Conservation (phyloP, 2,797 vertebrate genomes). For the Onychomys arenicola region DNA sequence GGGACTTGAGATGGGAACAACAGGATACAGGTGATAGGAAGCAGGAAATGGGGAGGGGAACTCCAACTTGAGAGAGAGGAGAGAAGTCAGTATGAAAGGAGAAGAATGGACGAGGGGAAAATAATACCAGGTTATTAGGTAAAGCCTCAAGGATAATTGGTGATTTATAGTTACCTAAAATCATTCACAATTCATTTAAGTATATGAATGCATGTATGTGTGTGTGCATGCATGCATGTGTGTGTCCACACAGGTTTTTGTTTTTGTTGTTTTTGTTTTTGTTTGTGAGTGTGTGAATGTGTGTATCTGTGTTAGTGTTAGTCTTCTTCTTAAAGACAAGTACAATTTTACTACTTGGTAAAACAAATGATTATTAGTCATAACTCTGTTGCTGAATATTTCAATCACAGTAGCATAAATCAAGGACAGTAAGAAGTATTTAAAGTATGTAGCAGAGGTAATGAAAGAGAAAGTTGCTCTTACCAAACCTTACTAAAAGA, state of each 20-base stretch:
- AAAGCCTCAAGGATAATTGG: neutral
- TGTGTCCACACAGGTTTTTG: neutral
- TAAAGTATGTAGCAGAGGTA: neutral
- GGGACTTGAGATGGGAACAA: neutral
- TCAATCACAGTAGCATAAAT: neutral
- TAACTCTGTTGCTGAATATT: neutral
- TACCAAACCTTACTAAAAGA: neutral
- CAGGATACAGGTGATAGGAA: neutral
- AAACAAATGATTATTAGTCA: neutral
- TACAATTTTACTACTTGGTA: neutral
- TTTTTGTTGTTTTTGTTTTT: too few relatives aligned
- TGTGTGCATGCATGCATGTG: neutral
- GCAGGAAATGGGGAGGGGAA: neutral
- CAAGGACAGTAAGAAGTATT: neutral
- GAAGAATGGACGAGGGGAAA: neutral
- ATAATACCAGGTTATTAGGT: neutral
- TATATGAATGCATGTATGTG: neutral
- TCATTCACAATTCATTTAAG: neutral
- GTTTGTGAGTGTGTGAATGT: too few relatives aligned
- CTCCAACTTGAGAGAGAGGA: neutral
- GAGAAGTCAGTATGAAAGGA: neutral
- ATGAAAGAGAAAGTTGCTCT: neutral
- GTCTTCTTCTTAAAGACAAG: neutral
- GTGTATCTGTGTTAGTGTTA: neutral
- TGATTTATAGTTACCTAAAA: neutral